Evolutionary conservation across 2,113 vertebrate genomes (phyloP).

Genomic region (Ia io): DNA sequence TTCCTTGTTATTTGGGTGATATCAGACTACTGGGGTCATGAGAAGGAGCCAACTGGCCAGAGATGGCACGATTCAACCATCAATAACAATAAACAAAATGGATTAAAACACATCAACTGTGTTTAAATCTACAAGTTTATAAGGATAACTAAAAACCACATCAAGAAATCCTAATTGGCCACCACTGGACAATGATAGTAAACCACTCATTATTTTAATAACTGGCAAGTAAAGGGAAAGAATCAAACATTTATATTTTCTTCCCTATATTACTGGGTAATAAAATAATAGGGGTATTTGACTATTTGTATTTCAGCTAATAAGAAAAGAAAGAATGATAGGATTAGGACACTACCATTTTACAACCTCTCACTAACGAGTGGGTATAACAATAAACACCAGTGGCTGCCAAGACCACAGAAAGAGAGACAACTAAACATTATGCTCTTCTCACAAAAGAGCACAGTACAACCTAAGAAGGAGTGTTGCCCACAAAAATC

Average conservation of each 20-base stretch:
- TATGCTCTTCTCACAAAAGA: background rate
- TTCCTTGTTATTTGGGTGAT: background rate
- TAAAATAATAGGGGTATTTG: background rate
- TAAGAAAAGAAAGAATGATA: background rate
- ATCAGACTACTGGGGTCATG: background rate
- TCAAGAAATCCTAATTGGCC: background rate
- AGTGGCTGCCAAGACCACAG: background rate
- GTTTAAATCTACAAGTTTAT: background rate
- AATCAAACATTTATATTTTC: background rate
- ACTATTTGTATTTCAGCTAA: background rate
- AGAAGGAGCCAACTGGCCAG: background rate
- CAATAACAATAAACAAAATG: background rate
- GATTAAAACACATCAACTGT: background rate
- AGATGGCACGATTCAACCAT: background rate
- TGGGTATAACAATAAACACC: background rate
- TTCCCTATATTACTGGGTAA: background rate
- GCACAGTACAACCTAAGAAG: background rate
- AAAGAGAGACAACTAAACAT: background rate
- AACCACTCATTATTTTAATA: background rate
- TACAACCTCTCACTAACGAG: background rate
- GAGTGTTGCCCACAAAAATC: background rate
- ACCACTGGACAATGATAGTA: background rate
- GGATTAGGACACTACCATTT: background rate
- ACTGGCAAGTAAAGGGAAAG: background rate
- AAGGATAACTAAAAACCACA: constrained; percentile 16